Evolutionary conservation across 2,888 invertebrate species (phyloP), one percentile per base, ranked within the genome.

Genomic region (Plebejus anna): DNA sequence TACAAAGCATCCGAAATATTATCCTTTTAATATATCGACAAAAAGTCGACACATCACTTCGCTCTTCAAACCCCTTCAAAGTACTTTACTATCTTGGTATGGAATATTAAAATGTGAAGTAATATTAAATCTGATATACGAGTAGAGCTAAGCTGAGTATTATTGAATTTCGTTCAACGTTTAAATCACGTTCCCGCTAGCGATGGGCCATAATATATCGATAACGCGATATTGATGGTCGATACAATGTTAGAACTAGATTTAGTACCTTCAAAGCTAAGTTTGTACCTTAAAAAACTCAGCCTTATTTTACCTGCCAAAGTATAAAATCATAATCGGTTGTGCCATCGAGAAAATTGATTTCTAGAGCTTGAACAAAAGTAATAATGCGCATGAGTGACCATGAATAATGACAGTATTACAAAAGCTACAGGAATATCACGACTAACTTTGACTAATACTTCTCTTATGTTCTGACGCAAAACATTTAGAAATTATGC

Each of bases 71-170:
- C 47, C 28, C 22, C 32, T 55, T 32, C 28, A 73, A 73, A 72
- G 16, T 55, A n/a, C 73, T 66, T 66, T 66, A 66, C 32, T 36
- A 73, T 73, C 73, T 73, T 55, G 73, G 55, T 55, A 55, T 73
- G 55, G 32, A 73, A 73, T 55, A 73, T 73, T 73, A 73, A 73
- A 73, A 73, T 73, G 32, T 73, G 55, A 73, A 72, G 72, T 72
- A 47, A 73, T 73, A 73, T 73, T 55, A 73, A 73, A 73, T 51
- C 28, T 55, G 51, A 47, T 73, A 55, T 32, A 36, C 66, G 66
- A 66, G 32, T 66, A 73, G 32, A 32, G 55, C 47, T 51, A 47
- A 72, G 72, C 55, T 73, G 73, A 51, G 55, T 73, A 55, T 73
- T 55, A 73, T 73, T 73, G 73, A 73, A 73, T 73, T 73, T 73